Percentiles rank a stretch among this genome's conserved stretches.
phyloP scores from a whole-genome alignment of 2,888 invertebrate species.

The Harpagoxenus sublaevis region DNA sequence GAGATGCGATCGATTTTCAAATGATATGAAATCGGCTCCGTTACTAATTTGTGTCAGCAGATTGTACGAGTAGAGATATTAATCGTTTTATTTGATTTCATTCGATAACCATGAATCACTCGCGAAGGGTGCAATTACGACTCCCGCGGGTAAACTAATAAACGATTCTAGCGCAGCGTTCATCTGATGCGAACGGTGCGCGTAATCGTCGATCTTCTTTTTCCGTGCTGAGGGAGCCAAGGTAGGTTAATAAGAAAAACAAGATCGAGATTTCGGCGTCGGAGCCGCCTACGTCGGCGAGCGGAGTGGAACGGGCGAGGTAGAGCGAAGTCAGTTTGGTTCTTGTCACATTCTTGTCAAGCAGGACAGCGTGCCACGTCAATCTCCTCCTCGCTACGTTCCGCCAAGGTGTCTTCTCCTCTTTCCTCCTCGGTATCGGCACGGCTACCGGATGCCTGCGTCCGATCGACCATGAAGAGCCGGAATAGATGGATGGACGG shows the following conservation, averaged over 20 bases:
- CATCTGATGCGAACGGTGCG: background rate
- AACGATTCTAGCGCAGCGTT: conserved; percentile 32
- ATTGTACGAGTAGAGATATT: conserved; percentile 13
- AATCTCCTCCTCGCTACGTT: conserved; percentile 83
- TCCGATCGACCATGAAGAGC: conserved; percentile 72
- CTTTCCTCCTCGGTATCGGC: conserved; percentile 53
- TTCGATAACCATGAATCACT: conserved; percentile 37
- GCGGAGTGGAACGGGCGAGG: conserved; percentile 75
- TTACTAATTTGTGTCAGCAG: background rate
- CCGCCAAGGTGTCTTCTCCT: conserved; percentile 63
- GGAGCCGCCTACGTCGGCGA: conserved; percentile 58
- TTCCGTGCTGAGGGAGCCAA: conserved; percentile 18
- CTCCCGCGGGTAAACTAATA: conserved; percentile 34
- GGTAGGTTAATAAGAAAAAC: conserved; percentile 69
- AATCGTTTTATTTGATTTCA: conserved; percentile 39
- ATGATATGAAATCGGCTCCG: background rate
- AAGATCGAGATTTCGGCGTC: conserved; percentile 60
- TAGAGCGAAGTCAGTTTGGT: conserved; percentile 82
- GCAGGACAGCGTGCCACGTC: conserved; percentile 85
- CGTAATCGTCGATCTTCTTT: conserved; percentile 54
- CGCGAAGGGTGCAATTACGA: conserved; percentile 17
- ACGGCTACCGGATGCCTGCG: conserved; percentile 46
- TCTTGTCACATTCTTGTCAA: conserved; percentile 86
- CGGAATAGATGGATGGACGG: conserved; percentile 79
- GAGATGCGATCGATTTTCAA: background rate